Conservation (phyloP, 2,888 invertebrate species). For the Pandemis corylana region DNA sequence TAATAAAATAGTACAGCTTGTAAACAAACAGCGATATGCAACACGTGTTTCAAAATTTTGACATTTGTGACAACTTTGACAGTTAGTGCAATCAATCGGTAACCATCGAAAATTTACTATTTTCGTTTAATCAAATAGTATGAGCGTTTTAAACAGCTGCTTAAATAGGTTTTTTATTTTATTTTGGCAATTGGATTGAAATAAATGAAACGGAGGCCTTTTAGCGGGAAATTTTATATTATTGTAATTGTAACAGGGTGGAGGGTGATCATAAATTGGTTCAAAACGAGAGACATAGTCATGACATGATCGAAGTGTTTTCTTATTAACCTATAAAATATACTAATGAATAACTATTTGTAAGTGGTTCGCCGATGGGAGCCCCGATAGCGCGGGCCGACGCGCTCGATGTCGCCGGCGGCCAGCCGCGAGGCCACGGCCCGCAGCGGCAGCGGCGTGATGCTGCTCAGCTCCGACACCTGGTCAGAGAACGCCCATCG, state of each 20-base stretch:
- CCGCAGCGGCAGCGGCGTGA: conserved; percentile 65
- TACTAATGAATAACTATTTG: conserved; percentile 45
- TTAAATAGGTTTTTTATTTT: not conserved
- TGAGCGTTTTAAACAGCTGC: conserved; percentile 14
- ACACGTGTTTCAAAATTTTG: conserved; percentile 31
- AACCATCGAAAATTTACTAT: conserved; percentile 1
- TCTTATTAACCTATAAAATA: not conserved
- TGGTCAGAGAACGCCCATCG: conserved; percentile 76
- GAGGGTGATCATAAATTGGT: no score
- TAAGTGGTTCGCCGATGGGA: conserved; percentile 51
- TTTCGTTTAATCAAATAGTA: not conserved
- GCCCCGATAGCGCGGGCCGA: conserved; percentile 64
- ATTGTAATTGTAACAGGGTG: not conserved
- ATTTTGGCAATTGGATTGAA: no score
- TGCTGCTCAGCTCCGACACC: conserved; percentile 55
- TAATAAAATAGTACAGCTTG: conserved; percentile 14
- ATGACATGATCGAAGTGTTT: no score
- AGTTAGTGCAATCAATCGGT: conserved; percentile 15
- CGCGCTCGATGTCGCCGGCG: conserved; percentile 75
- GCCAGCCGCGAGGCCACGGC: conserved; percentile 67
- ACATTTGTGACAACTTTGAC: conserved; percentile 11
- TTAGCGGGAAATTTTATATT: not conserved
- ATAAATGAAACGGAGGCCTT: not conserved
- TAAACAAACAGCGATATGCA: conserved; percentile 25
- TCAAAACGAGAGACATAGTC: no score